phyloP scores from a whole-genome alignment of 2,888 invertebrate genomes.

The Lasioglossum marginatum region DNA sequence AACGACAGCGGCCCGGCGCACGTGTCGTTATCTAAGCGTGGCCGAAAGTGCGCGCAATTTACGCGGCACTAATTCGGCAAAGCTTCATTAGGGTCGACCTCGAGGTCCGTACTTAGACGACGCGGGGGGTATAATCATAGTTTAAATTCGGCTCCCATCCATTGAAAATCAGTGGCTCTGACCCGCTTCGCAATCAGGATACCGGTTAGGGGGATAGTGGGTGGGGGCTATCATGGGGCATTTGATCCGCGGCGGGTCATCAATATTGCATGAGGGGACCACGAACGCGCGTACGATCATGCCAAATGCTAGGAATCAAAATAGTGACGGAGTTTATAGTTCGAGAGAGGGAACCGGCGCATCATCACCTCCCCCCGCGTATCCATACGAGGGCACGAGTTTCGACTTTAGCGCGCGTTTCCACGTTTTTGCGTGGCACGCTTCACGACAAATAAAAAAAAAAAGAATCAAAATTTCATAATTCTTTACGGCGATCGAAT shows the following conservation, averaged over 20 bases:
- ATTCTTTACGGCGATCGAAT: not conserved
- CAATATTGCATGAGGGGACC: conserved; percentile 84
- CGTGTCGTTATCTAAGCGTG: conserved; percentile 58
- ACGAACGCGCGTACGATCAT: conserved; percentile 78
- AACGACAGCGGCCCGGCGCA: conserved; percentile 26
- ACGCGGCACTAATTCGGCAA: conserved; percentile 83
- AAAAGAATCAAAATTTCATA: not conserved
- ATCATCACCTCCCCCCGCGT: not conserved
- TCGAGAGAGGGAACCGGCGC: conserved; percentile 54
- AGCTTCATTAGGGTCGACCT: conserved; percentile 82
- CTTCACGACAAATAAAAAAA: not conserved
- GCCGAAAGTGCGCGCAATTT: conserved; percentile 79
- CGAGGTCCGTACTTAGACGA: conserved; percentile 83
- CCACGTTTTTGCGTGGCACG: not conserved
- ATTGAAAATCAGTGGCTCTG: conserved; percentile 84
- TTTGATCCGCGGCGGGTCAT: conserved; percentile 83
- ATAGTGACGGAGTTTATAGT: conserved; percentile 76
- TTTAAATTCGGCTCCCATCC: conserved; percentile 84
- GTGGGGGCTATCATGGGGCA: conserved; percentile 81
- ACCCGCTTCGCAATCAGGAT: conserved; percentile 82
- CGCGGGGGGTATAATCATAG: conserved; percentile 83
- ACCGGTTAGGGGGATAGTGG: conserved; percentile 70
- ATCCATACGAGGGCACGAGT: not conserved
- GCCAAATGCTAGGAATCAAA: conserved; percentile 81
- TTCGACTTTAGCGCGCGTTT: not conserved